Base-by-base conservation (phyloP, 2,113 vertebrate species). In the Hassar affinis region DNA sequence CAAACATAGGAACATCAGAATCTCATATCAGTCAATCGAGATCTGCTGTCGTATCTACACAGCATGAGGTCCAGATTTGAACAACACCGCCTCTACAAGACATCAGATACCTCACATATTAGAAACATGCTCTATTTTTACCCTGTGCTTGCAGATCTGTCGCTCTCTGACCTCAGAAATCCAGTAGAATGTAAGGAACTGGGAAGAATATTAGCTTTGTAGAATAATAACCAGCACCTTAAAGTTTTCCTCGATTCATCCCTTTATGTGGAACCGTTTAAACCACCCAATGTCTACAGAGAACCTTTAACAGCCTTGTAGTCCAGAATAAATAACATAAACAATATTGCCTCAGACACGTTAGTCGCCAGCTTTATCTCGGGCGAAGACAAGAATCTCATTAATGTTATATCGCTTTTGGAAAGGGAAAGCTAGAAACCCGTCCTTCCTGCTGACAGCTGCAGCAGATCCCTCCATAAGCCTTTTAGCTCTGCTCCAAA, bases 391-490 rank as follows among this genome's bases (percentile, higher is more conserved):
- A 82, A 84, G 64, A 79, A 64, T 77, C 20, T 61, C 78, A 82
- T 81, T 79, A 64, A 66, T 68, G 64, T 57, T 51, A 30, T 3
- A 75, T 78, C 69, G 82, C 69, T 81, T 20, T 68, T 45, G 52
- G 25, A 52, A 75, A 71, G 30, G 12, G 57, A 61, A 78, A 54
- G 45, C 71, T 54, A 78, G 64, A 82, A 75, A 17, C 64, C 30
- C n/a, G 64, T 69, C 82, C 74, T 79, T 74, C 79, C 71, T 75
- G 47, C 42, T 71, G 85, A 86, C 86, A 87, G 86, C 82, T 87
- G 79, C 75, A 57, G 54, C 45, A 3, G 66, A 66, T 82, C 83
- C 62, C 81, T 79, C 54, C 20, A 9, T 82, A 87, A 84, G 78
- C 82, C 86, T 68, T 83, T 84, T 72, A 84, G 82, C 62, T 83